These are phyloP conservation scores for Hypomecis atomaria DNA, from an alignment of 2,888 invertebrate species.

Conservation along the genomic window DNA sequence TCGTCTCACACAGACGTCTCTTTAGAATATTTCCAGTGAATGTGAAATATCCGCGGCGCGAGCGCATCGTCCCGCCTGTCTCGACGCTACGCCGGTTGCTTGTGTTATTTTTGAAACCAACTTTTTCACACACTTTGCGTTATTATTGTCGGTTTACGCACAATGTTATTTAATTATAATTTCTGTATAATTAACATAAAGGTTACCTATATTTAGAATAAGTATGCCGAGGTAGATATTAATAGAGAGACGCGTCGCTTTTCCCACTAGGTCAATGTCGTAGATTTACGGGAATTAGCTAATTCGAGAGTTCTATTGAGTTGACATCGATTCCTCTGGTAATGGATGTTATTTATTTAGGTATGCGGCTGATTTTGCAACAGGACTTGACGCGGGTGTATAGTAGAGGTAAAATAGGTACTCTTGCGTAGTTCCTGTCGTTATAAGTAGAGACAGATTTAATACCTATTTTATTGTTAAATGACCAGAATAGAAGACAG, in stretches of 20 bases:
- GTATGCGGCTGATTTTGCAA: neutral
- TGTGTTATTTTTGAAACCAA: constrained; percentile 57
- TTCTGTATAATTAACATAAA: constrained; percentile 24
- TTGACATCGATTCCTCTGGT: constrained; percentile 13
- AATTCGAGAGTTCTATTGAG: constrained; percentile 18
- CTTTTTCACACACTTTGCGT: constrained; percentile 53
- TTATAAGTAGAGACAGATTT: too few species aligned
- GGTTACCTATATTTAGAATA: constrained; percentile 19
- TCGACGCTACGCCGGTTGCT: constrained; percentile 47
- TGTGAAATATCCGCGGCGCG: constrained; percentile 53
- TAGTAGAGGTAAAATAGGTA: neutral
- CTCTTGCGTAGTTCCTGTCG: too few species aligned
- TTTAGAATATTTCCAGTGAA: constrained; percentile 53
- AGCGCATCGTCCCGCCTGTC: constrained; percentile 49
- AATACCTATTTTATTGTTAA: too few species aligned
- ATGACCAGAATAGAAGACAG: too few species aligned
- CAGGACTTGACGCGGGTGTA: neutral
- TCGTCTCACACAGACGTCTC: constrained; percentile 41
- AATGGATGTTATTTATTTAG: constrained; percentile 1
- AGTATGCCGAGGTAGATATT: constrained; percentile 4
- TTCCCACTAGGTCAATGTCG: constrained; percentile 23
- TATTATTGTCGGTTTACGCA: constrained; percentile 43
- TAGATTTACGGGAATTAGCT: constrained; percentile 1
- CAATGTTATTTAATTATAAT: constrained; percentile 30
- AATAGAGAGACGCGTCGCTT: constrained; percentile 12